Evolutionary conservation across 2,888 invertebrate species (phyloP), one percentile per base, ranked within the genome.

Genomic region (Chrysolina americana): DNA sequence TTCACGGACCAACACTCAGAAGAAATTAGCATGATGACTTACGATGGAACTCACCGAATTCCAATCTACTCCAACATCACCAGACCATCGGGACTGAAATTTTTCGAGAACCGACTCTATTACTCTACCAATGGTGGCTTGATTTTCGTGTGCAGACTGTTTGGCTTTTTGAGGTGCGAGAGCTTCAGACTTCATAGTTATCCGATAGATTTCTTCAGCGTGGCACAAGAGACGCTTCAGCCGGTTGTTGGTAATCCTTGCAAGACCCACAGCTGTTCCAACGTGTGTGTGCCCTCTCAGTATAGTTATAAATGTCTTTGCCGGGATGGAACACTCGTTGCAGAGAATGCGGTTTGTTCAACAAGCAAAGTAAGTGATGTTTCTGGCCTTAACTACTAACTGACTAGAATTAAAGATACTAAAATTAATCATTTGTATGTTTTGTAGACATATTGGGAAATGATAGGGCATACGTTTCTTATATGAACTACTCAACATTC

Each of bases 61-160:
- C 85, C 88, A 0, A 86, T 90, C 0, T 85, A 91, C 0, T 85
- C 88, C 68, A 89, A 91, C 71, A 83, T 90, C 3, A 86, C 88
- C 23, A 89, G 89, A 47, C 94, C 95, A 0, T 90, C 91, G 59
- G 92, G 92, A 0, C 86, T 96, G 23, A 91, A 91, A 6, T 89
- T 96, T 59, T 94, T 93, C 85, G 95, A 95, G 85, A 94, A 95
- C 85, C 89, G 93, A 78, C 88, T 96, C 0, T 97, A 94, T 87
- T 95, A 94, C 90, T 86, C 92, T 0, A 90, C 89, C 5, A 88
- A 89, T 0, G 90, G 90, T 0, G 90, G 90, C 62, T 89, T 90
- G 23, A 88, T 94, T 41, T 89, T 89, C 19, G 92, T 91, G 71
- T 94, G 93, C 82, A 87, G 88, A n/a, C 86, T 93, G 47, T 92